Evolutionary conservation across 1,140 invertebrate genomes (phyloP).

Genomic region (Coenobita brevimanus): DNA sequence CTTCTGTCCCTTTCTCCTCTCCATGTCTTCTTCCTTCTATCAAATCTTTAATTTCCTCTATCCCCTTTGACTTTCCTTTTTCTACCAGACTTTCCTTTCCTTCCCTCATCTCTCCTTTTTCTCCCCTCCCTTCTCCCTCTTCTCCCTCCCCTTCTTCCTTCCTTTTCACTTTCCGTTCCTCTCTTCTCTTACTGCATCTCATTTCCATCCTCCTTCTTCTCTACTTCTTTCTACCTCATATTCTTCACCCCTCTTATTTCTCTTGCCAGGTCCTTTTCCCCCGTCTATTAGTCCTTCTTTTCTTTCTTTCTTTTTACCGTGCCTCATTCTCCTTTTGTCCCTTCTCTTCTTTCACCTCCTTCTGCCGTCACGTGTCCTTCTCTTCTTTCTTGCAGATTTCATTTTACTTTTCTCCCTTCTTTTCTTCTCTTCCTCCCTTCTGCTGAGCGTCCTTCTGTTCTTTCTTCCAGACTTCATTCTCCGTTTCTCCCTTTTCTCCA

Average conservation of each 20-base stretch:
- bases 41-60: background rate
- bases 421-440: constrained; percentile 1
- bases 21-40: no score
- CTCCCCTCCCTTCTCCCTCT: background rate
- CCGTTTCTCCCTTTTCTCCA: background rate
- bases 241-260: background rate
- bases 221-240: background rate
- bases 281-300: background rate
- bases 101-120: background rate
- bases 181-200: background rate
- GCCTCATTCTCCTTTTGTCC: background rate
- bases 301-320: background rate
- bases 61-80: background rate
- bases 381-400: background rate
- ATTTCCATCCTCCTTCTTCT: background rate
- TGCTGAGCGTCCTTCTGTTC: no score
- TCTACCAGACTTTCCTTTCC: background rate
- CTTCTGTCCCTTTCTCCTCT: no score
- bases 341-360: background rate
- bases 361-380: background rate
- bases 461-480: background rate
- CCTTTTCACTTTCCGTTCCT: background rate
- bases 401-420: background rate
- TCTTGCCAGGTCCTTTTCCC: background rate
- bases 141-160: no score